A percentile compares a stretch with the other conserved stretches of the same genome.
Evolutionary conservation across 1,140 invertebrate species (phyloP).

Genomic region (Drosophila elegans): DNA sequence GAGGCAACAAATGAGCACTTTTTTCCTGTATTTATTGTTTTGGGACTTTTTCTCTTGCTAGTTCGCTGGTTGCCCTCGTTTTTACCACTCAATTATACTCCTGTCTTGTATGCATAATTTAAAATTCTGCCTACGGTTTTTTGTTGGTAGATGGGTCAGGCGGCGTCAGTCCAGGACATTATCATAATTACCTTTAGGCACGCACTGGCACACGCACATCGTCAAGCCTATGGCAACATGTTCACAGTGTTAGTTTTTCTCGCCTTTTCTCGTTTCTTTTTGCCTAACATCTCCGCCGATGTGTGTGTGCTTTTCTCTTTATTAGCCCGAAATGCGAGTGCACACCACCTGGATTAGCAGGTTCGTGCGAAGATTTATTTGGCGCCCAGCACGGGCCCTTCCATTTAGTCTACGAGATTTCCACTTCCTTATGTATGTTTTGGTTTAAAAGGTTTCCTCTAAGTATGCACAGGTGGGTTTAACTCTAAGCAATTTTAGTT

Average conservation of each 20-base stretch:
- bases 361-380: not conserved
- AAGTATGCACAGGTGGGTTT: too few relatives aligned
- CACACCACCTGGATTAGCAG: slow-evolving; percentile 16
- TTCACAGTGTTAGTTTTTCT: slow-evolving; percentile 55
- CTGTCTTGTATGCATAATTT: slow-evolving; percentile 76
- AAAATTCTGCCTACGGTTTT: slow-evolving; percentile 43
- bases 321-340: slow-evolving; percentile 51
- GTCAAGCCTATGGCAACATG: slow-evolving; percentile 49
- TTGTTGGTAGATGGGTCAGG: slow-evolving; percentile 19
- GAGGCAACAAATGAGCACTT: slow-evolving; percentile 45
- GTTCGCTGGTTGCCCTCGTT: slow-evolving; percentile 20
- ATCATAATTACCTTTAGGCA: slow-evolving; percentile 69
- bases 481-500: not conserved
- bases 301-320: slow-evolving; percentile 35
- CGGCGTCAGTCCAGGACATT: slow-evolving; percentile 54
- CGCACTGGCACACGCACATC: slow-evolving; percentile 34
- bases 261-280: slow-evolving; percentile 21
- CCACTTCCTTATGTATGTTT: too few relatives aligned
- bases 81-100: slow-evolving; percentile 73
- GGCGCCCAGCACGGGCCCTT: slow-evolving; percentile 18
- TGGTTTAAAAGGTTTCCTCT: too few relatives aligned
- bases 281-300: slow-evolving; percentile 17
- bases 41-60: slow-evolving; percentile 16
- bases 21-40: slow-evolving; percentile 16
- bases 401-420: not conserved